Conservation (phyloP, 2,113 vertebrate genomes). For the Arvicanthis niloticus region DNA sequence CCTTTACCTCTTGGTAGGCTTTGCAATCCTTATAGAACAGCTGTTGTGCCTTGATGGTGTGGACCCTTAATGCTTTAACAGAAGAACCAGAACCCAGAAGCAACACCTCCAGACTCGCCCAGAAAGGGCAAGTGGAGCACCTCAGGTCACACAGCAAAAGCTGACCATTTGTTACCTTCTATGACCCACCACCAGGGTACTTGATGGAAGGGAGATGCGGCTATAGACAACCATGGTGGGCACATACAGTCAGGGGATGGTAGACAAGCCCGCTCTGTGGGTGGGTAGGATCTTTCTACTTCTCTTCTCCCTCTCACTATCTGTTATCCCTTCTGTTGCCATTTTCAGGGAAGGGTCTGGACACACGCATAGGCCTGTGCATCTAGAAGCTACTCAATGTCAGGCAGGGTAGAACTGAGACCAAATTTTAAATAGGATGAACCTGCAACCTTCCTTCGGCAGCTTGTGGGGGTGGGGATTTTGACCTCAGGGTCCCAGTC, state of each 20-base stretch:
- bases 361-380: background rate
- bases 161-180: background rate
- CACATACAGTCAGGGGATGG: background rate
- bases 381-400: background rate
- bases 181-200: background rate
- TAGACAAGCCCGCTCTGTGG: background rate
- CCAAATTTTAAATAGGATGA: background rate
- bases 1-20: background rate
- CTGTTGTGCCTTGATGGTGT: background rate
- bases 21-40: background rate
- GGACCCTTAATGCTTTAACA: background rate
- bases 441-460: background rate
- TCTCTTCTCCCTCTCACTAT: background rate
- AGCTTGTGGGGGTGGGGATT: too few relatives aligned
- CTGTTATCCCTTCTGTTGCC: background rate
- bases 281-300: background rate
- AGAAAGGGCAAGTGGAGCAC: conserved; percentile 5
- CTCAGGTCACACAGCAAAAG: conserved; percentile 33
- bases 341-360: background rate
- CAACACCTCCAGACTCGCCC: background rate
- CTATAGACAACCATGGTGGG: background rate
- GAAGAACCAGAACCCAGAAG: background rate
- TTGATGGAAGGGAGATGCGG: background rate
- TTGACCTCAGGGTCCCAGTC: background rate
- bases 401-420: background rate